Evolutionary conservation across 2,797 vertebrate species (phyloP).

Genomic region (Pelochelys cantorii): DNA sequence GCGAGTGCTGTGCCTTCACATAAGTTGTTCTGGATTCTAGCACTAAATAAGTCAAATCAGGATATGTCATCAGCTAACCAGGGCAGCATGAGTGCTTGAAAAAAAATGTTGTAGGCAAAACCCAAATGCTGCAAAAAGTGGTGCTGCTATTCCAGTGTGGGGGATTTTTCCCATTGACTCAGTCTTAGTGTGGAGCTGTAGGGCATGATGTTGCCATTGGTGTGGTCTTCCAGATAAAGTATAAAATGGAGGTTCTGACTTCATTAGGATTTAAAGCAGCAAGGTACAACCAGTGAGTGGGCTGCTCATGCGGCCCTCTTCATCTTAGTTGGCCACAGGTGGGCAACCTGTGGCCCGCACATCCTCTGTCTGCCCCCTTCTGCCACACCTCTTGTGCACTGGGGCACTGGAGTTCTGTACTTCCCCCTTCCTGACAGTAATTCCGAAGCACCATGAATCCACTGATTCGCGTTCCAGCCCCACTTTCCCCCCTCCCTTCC

Average conservation of each 20-base stretch:
- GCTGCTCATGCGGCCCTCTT: too few relatives aligned
- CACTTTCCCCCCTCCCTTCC: too few relatives aligned
- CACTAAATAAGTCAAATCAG: neutral
- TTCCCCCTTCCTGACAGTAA: too few relatives aligned
- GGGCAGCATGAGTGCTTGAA: neutral
- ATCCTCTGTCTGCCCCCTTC: too few relatives aligned
- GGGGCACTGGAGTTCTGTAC: too few relatives aligned
- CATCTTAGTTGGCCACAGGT: too few relatives aligned
- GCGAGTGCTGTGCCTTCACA: neutral
- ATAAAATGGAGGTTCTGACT: accelerated
- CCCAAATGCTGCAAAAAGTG: neutral
- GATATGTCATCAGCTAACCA: neutral
- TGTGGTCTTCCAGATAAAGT: accelerated
- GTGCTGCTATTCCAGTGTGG: neutral
- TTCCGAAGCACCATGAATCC: too few relatives aligned
- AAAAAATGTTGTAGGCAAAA: neutral
- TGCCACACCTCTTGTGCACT: too few relatives aligned
- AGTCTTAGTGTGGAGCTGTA: neutral
- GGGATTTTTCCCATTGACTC: neutral
- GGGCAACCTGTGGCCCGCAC: too few relatives aligned
- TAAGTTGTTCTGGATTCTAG: neutral
- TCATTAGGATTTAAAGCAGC: neutral
- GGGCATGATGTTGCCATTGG: neutral
- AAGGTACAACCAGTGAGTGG: too few relatives aligned
- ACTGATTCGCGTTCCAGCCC: too few relatives aligned